These are phyloP conservation scores for Tachysurus fulvidraco DNA, from an alignment of 2,113 vertebrate species.

Conservation along the genomic window DNA sequence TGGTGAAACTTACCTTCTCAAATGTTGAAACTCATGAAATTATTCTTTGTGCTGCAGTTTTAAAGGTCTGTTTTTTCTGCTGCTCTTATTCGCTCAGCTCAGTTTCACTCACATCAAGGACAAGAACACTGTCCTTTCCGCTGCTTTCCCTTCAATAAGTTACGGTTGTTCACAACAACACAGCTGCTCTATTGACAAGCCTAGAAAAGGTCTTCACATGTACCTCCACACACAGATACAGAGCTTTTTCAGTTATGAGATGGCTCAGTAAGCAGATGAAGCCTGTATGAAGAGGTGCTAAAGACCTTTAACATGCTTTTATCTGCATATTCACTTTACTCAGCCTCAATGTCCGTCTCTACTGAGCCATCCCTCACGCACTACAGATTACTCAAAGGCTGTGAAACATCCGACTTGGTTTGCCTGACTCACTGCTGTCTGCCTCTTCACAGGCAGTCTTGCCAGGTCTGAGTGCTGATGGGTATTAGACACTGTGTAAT, in stretches of 20 bases:
- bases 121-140: constrained; percentile 46
- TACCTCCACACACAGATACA: constrained; percentile 9
- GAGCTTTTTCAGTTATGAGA: constrained; percentile 19
- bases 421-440: not conserved
- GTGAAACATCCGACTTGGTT: not conserved
- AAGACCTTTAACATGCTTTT: constrained; percentile 43
- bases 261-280: constrained; percentile 30
- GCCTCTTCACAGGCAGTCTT: not conserved
- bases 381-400: constrained; percentile 23
- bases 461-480: not conserved
- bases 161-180: constrained; percentile 42
- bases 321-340: constrained; percentile 31
- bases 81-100: constrained; percentile 21
- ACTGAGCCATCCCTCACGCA: constrained; percentile 3
- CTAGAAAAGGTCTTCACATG: constrained; percentile 32
- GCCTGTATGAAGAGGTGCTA: constrained; percentile 20
- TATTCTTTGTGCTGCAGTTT: not conserved
- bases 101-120: constrained; percentile 43
- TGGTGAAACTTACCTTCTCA: not conserved
- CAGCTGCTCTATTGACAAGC: constrained; percentile 46
- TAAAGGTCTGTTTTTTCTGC: not conserved
- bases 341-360: constrained; percentile 23
- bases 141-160: constrained; percentile 54
- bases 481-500: not conserved
- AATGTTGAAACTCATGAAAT: not conserved